Evolutionary conservation across 92 coral and sea anemone genomes (phyloP), one percentile per base, ranked within the genome.

Genomic region (Ricordea florida): DNA sequence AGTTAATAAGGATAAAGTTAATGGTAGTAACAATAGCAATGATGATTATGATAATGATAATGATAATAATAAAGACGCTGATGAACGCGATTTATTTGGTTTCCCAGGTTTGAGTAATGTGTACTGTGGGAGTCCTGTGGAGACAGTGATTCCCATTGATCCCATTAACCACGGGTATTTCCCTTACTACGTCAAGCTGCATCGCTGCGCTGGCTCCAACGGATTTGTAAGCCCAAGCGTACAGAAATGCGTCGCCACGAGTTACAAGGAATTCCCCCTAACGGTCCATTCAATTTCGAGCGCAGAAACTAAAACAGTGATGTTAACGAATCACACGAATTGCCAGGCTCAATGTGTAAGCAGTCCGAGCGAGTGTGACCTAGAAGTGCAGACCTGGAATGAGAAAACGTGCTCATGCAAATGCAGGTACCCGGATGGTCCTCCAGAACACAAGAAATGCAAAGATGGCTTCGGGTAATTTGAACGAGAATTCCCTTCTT

Each of bases 201-300:
- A 91, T 35, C 93, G 93, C 3, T 90, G 97, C 32, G 74, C 82
- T 0, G 97, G 97, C 13, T 72, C 93, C 8, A 68, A 68, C 22
- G 50, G 55, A 8, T n/a, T 21, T 9, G 8, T 20, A 22, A 53
- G 61, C 20, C 97, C 97, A 11, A 48, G 55, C 17, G 33, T 74
- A 14, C 72, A 62, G 7, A 80, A 72, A 2, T 91, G 97, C 33
- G 97, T 80, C 9, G 83, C 89, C 5, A 24, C 36, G 5, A 41
- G 27, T 25, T 48, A 57, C 18, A 40, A 68, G 25, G 78, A 69
- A 25, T 69, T 87, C 1, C 66, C 26, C 31, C 23, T 81, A 10
- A 3, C 9, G 26, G 67, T 81, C 0, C 35, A 42, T 64, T 42
- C 64, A 34, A 51, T 11, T 29, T 15, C 25, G n/a, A 36, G 33